These are phyloP conservation scores for Emmelina monodactyla DNA, from an alignment of 2,888 invertebrate species.

Conservation along the genomic window DNA sequence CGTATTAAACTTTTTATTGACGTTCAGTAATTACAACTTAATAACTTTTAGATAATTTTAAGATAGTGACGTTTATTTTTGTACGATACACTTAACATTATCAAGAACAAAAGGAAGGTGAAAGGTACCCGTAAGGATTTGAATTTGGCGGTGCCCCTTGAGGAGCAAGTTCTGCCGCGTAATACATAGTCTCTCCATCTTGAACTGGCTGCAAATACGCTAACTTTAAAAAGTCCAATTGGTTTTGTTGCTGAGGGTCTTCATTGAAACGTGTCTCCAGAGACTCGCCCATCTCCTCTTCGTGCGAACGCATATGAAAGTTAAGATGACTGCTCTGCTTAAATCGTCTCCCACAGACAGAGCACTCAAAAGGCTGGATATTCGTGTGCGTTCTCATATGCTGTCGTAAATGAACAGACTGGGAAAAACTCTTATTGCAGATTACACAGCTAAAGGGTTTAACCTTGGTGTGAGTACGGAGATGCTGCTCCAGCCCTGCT, in stretches of 20 bases:
- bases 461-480: constrained; percentile 54
- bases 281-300: constrained; percentile 25
- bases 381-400: constrained; percentile 61
- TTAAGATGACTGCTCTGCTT: constrained; percentile 59
- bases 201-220: constrained; percentile 42
- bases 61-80: too few relatives aligned
- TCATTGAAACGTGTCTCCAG: constrained; percentile 30
- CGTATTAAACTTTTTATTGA: too few relatives aligned
- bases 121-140: too few relatives aligned
- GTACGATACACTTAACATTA: too few relatives aligned
- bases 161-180: constrained; percentile 43
- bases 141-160: too few relatives aligned
- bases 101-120: too few relatives aligned
- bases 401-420: constrained; percentile 53
- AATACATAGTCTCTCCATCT: constrained; percentile 47
- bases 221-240: constrained; percentile 38
- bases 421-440: constrained; percentile 53
- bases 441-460: constrained; percentile 57
- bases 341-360: constrained; percentile 43
- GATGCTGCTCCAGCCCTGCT: constrained; percentile 54
- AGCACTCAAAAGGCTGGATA: constrained; percentile 55
- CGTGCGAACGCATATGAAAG: constrained; percentile 53
- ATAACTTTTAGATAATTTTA: too few relatives aligned
- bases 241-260: constrained; percentile 23
- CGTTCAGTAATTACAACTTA: too few relatives aligned